Percentiles rank a stretch among this genome's conserved stretches.
Evolutionary conservation across 2,113 vertebrate genomes (phyloP).

Genomic region (human (Homo sapiens)): GRCh38 chr15:44540501-44541000

Average conservation of each 20-base stretch:
- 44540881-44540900: conserved; percentile 15
- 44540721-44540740: not conserved
- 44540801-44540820: not conserved
- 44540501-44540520: too few relatives aligned
- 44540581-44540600: too few relatives aligned
- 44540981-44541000: not conserved
- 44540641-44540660: too few relatives aligned
- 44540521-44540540: too few relatives aligned
- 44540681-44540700: too few relatives aligned
- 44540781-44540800: not conserved
- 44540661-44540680: too few relatives aligned
- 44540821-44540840: too few relatives aligned
- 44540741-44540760: conserved; percentile 21
- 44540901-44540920: conserved; percentile 9
- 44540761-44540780: not conserved
- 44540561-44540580: too few relatives aligned
- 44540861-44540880: conserved; percentile 10
- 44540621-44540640: too few relatives aligned
- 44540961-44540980: conserved; percentile 20
- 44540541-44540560: too few relatives aligned
- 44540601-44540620: too few relatives aligned
- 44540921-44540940: not conserved
- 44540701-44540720: too few relatives aligned
- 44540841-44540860: conserved; percentile 3
- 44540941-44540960: not conserved